Base-by-base conservation (phyloP, 2,113 vertebrate genomes). In the Hyperopisus bebe region DNA sequence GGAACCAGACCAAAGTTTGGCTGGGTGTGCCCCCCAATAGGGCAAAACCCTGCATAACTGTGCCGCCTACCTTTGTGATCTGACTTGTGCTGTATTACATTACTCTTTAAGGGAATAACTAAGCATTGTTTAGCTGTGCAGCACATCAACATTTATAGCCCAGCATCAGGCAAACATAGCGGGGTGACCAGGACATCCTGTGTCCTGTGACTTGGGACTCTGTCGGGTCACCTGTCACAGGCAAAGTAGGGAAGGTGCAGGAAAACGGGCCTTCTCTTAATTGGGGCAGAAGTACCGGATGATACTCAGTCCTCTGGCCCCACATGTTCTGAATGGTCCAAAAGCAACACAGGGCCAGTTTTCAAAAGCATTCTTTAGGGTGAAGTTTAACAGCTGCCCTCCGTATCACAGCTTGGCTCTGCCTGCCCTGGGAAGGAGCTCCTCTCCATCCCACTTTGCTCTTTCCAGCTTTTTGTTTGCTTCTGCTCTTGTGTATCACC, bases 1-100 rank as follows among this genome's bases (percentile, higher is more conserved):
- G 35, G 35, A 42, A 42, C 31, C 74, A 42, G 74, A 80, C 31
- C 74, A 42, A 19, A 19, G 31, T 11, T 17, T 39, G 74, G 13
- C 74, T 80, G 74, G 74, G 13, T 39, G 10, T 31, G 62, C 3
- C 2, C 62, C 46, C 15, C 31, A 21, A 51, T 51, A 47, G 42
- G 88, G 70, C 88, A 27, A 80, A 89, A 89, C 35, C 88, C 66
- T 80, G 70, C n/a, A 58, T n/a, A 47, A 31, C 44, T 89, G 88
- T 39, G 48, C 31, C 77, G 11, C 42, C 83, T 74, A 10, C 66
- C 21, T 39, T 47, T 82, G 74, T 39, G 50, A 51, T 39, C 31
- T 83, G 74, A 53, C 51, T 89, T 53, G 42, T 82, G 74, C 80
- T 53, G 51, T 82, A 44, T 82, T 53, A 39, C 24, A 53, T 89